phyloP scores from a whole-genome alignment of 1,140 invertebrate species.

The Bombus pascuorum region DNA sequence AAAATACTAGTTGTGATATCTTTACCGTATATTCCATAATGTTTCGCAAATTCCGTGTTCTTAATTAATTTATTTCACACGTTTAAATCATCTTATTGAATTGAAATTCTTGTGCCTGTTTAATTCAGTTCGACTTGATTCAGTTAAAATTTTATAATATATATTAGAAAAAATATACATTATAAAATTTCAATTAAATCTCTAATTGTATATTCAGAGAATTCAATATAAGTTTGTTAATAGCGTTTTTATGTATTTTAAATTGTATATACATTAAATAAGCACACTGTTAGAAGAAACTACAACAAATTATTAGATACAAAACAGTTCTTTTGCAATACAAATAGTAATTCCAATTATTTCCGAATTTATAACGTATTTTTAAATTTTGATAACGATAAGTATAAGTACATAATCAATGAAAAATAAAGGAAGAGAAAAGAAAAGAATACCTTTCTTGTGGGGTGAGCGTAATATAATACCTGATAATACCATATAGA shows the following conservation, averaged over 20 bases:
- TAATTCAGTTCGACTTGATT: too few relatives aligned
- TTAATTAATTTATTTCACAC: not conserved
- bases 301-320: slow-evolving; percentile 1
- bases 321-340: not conserved
- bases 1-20: slow-evolving; percentile 4
- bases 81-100: not conserved
- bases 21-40: not conserved
- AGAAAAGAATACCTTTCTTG: not conserved
- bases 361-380: not conserved
- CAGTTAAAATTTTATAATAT: not conserved
- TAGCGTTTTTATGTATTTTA: slow-evolving; percentile 10
- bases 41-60: not conserved
- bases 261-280: slow-evolving; percentile 35
- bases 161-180: not conserved
- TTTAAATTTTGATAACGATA: slow-evolving; percentile 4
- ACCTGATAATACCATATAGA: too few relatives aligned
- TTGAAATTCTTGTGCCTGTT: not conserved
- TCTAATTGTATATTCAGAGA: too few relatives aligned
- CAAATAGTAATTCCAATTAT: not conserved
- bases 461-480: not conserved
- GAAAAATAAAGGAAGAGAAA: not conserved
- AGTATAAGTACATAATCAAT: not conserved
- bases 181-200: not conserved
- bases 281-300: not conserved
- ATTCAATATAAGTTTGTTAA: slow-evolving; percentile 4